These are phyloP conservation scores for Athetis lepigone DNA, from an alignment of 2,888 invertebrate species.

Conservation along the genomic window DNA sequence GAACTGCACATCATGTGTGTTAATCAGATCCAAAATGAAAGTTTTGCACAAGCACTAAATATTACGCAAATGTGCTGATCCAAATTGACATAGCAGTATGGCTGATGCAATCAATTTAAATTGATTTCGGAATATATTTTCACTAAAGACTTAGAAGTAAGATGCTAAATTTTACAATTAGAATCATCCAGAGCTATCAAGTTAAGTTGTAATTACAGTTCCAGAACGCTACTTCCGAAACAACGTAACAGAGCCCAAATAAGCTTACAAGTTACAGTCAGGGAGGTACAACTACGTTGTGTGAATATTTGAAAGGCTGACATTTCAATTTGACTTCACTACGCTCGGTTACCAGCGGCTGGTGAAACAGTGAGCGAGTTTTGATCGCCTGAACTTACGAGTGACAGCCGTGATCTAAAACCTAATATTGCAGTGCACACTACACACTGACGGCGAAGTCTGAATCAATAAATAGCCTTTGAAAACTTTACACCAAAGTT, in stretches of 20 bases:
- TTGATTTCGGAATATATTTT: conserved; percentile 5
- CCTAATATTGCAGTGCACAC: conserved; percentile 37
- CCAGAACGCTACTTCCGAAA: conserved; percentile 22
- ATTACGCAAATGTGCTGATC: conserved; percentile 31
- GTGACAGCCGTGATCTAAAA: conserved; percentile 64
- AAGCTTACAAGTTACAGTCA: conserved; percentile 50
- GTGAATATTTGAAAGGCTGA: conserved; percentile 78
- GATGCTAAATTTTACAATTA: background rate
- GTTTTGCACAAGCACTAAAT: conserved; percentile 28
- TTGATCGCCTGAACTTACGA: conserved; percentile 66
- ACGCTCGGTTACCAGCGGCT: conserved; percentile 69
- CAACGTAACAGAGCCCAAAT: conserved; percentile 53
- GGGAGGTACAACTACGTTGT: conserved; percentile 45
- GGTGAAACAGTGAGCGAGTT: conserved; percentile 67
- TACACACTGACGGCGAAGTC: conserved; percentile 44
- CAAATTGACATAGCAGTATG: conserved; percentile 5
- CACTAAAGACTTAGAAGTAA: background rate
- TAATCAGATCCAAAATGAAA: conserved; percentile 32
- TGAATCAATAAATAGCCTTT: conserved; percentile 17
- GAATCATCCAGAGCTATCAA: conserved; percentile 4
- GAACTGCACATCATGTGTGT: conserved; percentile 30
- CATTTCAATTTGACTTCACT: conserved; percentile 86
- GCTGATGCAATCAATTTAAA: conserved; percentile 6
- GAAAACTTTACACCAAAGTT: background rate
- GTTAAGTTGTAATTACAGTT: conserved; percentile 18